These are phyloP conservation scores for Mastomys natalensis DNA, from an alignment of 2,113 vertebrate genomes.

Conservation along the genomic window DNA sequence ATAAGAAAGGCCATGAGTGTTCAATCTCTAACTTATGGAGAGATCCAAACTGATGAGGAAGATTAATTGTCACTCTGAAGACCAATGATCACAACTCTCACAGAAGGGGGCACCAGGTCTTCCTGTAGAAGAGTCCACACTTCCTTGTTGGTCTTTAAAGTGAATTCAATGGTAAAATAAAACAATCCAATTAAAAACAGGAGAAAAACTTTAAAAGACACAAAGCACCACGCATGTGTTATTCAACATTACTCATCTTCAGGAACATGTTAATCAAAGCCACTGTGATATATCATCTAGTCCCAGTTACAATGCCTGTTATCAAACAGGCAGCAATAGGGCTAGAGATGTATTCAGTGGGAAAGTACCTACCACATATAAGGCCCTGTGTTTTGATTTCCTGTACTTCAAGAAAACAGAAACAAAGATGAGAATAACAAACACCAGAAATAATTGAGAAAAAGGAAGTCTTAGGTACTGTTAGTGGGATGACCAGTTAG, in stretches of 20 bases:
- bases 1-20: accelerated
- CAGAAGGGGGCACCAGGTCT: accelerated
- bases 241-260: neutral
- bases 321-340: neutral
- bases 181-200: neutral
- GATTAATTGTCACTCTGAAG: neutral
- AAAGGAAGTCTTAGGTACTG: neutral
- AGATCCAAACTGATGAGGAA: accelerated
- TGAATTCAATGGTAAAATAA: neutral
- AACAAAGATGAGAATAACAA: neutral
- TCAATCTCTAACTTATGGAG: accelerated
- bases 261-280: neutral
- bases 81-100: neutral
- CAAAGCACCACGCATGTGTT: neutral
- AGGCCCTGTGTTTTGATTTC: neutral
- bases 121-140: accelerated
- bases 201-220: neutral
- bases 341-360: neutral
- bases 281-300: neutral
- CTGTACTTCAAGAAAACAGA: neutral
- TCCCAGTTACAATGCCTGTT: no score
- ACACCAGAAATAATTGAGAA: neutral
- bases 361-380: neutral
- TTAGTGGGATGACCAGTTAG: no score
- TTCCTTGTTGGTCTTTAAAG: neutral